A percentile compares a stretch with the other conserved stretches of the same genome.
Evolutionary conservation across 1,140 invertebrate genomes (phyloP).

Genomic region (Cotesia glomerata): DNA sequence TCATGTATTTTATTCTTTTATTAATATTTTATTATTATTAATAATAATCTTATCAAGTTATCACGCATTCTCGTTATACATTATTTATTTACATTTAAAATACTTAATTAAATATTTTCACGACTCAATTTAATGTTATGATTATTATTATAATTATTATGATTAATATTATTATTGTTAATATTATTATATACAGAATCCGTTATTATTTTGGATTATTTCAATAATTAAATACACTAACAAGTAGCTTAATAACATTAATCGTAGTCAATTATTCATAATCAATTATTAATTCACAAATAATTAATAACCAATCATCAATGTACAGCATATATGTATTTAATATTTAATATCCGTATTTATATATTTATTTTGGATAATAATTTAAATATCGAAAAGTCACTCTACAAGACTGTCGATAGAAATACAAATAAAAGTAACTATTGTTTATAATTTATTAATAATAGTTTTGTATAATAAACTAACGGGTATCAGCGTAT

Average conservation of each 20-base stretch:
- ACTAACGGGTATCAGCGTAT: slow-evolving; percentile 47
- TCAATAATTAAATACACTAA: too few relatives aligned
- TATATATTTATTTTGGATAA: too few relatives aligned
- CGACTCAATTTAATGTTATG: slow-evolving; percentile 35
- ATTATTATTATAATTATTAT: not conserved
- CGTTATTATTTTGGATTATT: too few relatives aligned
- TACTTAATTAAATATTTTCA: slow-evolving; percentile 49
- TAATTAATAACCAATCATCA: too few relatives aligned
- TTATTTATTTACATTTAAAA: slow-evolving; percentile 50
- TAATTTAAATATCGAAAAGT: too few relatives aligned
- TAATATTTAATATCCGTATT: too few relatives aligned
- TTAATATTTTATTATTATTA: slow-evolving; percentile 33
- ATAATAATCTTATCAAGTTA: slow-evolving; percentile 45
- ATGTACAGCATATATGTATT: too few relatives aligned
- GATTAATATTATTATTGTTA: not conserved
- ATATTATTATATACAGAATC: not conserved
- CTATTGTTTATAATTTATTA: slow-evolving; percentile 8
- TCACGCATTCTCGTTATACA: slow-evolving; percentile 44
- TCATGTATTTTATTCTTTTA: slow-evolving; percentile 43
- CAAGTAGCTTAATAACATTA: too few relatives aligned
- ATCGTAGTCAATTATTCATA: too few relatives aligned
- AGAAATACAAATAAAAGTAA: not conserved
- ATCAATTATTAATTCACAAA: too few relatives aligned
- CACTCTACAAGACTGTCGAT: too few relatives aligned
- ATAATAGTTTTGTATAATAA: slow-evolving; percentile 6